These are phyloP conservation scores for Drosophila chauvacae DNA, from an alignment of 1,140 invertebrate species.

Conservation along the genomic window DNA sequence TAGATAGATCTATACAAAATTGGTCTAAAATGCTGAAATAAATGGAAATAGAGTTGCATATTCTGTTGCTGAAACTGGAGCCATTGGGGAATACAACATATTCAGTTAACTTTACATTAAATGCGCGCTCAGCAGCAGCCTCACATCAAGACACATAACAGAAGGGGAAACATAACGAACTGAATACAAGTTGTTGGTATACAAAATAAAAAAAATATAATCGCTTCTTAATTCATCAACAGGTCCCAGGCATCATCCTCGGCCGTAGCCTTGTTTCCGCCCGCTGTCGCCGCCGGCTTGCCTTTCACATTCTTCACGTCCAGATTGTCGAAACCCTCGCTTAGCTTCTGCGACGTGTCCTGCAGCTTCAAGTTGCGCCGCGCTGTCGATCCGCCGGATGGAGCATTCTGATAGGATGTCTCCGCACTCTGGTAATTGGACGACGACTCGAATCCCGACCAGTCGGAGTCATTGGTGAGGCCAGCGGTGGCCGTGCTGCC, in stretches of 20 bases:
- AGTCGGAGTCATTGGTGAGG: conserved; percentile 66
- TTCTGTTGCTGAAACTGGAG: conserved; percentile 24
- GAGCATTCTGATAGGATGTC: conserved; percentile 77
- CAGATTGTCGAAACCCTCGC: conserved; percentile 85
- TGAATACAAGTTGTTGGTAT: conserved; percentile 29
- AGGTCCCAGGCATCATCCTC: conserved; percentile 87
- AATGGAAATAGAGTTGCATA: conserved; percentile 42
- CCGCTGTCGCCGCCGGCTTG: conserved; percentile 39
- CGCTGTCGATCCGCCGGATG: conserved; percentile 58
- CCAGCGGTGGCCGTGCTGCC: conserved; percentile 31
- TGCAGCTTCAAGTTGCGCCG: conserved; percentile 72
- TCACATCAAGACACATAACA: conserved; percentile 58
- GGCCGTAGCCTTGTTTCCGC: conserved; percentile 82
- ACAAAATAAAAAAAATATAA: conserved; percentile 34
- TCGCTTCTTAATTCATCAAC: conserved; percentile 85
- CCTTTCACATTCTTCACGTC: conserved; percentile 84
- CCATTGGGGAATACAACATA: conserved; percentile 47
- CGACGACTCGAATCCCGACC: conserved; percentile 67
- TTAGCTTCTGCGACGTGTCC: conserved; percentile 74
- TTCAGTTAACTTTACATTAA: conserved; percentile 67
- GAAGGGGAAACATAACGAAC: conserved; percentile 56
- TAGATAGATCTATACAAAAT: conserved; percentile 74
- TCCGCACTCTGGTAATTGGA: conserved; percentile 69
- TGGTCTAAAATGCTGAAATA: conserved; percentile 75
- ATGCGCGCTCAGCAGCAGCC: conserved; percentile 65